Conservation (phyloP, 2,113 vertebrate genomes). For the Urocitellus parryii region DNA sequence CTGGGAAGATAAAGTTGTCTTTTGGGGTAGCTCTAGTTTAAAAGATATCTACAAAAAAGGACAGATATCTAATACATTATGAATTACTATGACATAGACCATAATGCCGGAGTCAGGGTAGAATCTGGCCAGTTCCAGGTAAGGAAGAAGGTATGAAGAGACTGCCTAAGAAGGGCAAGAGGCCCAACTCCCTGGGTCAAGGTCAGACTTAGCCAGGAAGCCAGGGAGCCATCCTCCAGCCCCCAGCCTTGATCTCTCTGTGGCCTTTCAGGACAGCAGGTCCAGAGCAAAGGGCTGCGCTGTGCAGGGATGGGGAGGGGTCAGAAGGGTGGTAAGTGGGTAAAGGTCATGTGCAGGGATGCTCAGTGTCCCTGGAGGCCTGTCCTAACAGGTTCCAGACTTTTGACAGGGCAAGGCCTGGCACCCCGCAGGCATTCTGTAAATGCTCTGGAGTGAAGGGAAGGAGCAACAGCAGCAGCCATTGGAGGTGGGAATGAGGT, state of each 20-base stretch:
- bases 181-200: neutral
- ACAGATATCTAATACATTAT: neutral
- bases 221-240: neutral
- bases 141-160: neutral
- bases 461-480: neutral
- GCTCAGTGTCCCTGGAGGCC: rapidly evolving
- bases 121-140: neutral
- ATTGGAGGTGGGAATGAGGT: neutral
- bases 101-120: neutral
- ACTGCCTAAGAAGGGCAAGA: neutral
- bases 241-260: neutral
- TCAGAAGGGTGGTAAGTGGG: neutral
- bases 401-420: neutral
- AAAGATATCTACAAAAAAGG: neutral
- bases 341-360: neutral
- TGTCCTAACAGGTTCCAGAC: neutral
- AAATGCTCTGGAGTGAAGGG: neutral
- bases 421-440: neutral
- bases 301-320: neutral
- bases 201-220: neutral
- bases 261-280: neutral
- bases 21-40: neutral
- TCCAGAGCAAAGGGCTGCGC: neutral
- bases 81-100: neutral
- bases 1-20: neutral